Conservation (phyloP, 2,888 invertebrate species). For the Caenorhabditis macrosperma region DNA sequence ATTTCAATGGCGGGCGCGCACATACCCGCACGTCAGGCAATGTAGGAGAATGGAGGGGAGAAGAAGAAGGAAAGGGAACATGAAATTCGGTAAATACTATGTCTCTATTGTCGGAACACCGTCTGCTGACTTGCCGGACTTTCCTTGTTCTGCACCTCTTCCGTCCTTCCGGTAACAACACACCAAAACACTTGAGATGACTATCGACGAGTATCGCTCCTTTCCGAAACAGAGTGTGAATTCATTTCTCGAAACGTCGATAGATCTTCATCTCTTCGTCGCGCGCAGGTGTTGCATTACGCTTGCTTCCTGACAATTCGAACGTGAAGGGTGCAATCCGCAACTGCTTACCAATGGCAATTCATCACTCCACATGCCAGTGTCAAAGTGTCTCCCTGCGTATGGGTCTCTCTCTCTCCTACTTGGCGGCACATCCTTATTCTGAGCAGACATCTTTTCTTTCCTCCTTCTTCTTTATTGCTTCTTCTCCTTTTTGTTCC, state of each 20-base stretch:
- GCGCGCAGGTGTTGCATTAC: conserved; percentile 20
- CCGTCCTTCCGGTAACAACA: conserved; percentile 35
- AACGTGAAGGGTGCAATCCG: not conserved
- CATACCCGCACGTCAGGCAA: conserved; percentile 21
- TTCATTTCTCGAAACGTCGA: conserved; percentile 26
- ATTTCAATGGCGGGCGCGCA: conserved; percentile 34
- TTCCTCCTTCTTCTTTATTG: conserved; percentile 4
- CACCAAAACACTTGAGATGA: conserved; percentile 40
- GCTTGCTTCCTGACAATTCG: conserved; percentile 3
- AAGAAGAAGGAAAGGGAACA: conserved; percentile 27
- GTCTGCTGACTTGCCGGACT: conserved; percentile 12
- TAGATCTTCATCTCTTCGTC: conserved; percentile 36
- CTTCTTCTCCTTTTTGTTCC: conserved; percentile 9
- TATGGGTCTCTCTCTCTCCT: conserved; percentile 10
- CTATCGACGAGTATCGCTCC: conserved; percentile 3
- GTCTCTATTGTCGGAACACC: conserved; percentile 37
- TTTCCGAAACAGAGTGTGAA: not conserved
- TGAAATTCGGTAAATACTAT: conserved; percentile 54
- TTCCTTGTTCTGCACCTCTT: conserved; percentile 12
- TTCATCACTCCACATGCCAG: conserved; percentile 42
- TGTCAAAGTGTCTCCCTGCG: not conserved
- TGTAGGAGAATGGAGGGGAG: not conserved
- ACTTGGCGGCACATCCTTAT: conserved; percentile 31
- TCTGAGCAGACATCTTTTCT: not conserved
- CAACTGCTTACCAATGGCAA: conserved; percentile 10